Conservation (phyloP, 2,797 vertebrate species). For the Heterohyrax brucei region DNA sequence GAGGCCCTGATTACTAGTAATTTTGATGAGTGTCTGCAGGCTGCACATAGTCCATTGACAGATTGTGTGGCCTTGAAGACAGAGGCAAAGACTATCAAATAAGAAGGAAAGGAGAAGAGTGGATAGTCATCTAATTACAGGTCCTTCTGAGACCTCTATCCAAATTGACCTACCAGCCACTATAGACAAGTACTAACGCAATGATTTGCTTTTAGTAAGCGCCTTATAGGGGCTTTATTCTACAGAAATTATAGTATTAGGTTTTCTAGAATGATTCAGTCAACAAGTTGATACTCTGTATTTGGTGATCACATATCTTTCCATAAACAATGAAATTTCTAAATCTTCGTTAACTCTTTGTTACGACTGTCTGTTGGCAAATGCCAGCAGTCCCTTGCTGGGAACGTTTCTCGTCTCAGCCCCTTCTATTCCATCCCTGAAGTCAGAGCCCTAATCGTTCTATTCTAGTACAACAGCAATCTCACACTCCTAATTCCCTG, state of each 20-base stretch:
- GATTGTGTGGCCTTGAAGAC: background rate
- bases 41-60: background rate
- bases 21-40: background rate
- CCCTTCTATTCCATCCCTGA: background rate
- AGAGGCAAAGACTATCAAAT: background rate
- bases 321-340: constrained; percentile 1
- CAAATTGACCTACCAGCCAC: background rate
- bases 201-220: constrained; percentile 15
- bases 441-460: background rate
- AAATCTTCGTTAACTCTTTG: background rate
- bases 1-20: background rate
- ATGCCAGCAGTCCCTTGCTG: background rate
- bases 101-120: background rate
- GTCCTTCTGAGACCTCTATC: constrained; percentile 11
- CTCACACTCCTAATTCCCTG: background rate
- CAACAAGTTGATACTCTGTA: background rate
- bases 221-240: constrained; percentile 13
- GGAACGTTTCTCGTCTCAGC: background rate
- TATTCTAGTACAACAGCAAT: too few species aligned
- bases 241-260: constrained; percentile 1
- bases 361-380: constrained; percentile 8
- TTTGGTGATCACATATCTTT: constrained; percentile 45
- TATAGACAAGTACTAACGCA: background rate
- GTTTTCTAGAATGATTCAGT: constrained; percentile 35
- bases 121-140: background rate